phyloP scores from a whole-genome alignment of 2,888 invertebrate genomes.

The Conomelus anceps region DNA sequence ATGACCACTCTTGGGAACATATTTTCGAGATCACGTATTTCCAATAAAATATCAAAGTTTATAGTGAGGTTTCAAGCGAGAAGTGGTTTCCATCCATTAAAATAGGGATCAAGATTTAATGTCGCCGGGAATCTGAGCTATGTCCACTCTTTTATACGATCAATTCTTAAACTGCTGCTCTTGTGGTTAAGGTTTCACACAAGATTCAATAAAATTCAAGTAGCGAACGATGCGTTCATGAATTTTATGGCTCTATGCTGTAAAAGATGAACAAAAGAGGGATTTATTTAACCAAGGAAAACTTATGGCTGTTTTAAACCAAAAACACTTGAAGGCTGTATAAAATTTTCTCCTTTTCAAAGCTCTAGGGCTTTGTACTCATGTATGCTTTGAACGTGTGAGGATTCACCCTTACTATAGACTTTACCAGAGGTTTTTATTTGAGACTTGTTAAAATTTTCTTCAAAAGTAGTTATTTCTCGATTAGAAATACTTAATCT shows the following conservation, averaged over 20 bases:
- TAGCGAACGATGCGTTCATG: not conserved
- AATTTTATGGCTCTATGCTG: not conserved
- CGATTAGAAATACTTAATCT: too few relatives aligned
- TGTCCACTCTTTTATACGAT: not conserved
- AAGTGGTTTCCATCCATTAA: not conserved
- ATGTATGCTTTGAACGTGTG: not conserved
- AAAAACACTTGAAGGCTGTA: not conserved
- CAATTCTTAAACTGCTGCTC: not conserved
- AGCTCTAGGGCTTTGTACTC: not conserved
- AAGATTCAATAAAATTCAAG: not conserved
- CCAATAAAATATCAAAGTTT: not conserved
- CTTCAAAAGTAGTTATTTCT: too few relatives aligned
- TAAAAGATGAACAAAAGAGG: not conserved
- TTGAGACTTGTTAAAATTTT: too few relatives aligned
- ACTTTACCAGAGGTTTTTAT: too few relatives aligned
- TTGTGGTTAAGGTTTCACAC: not conserved
- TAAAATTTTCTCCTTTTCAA: not conserved
- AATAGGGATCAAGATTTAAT: not conserved
- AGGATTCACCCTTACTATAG: too few relatives aligned
- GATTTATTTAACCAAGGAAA: not conserved
- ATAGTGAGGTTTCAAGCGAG: not conserved
- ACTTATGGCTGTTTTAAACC: not conserved
- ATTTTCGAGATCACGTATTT: not conserved
- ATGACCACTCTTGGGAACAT: too few relatives aligned
- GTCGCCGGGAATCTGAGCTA: not conserved